Conservation (phyloP, 2,113 vertebrate species). For the Rhipidura dahli region DNA sequence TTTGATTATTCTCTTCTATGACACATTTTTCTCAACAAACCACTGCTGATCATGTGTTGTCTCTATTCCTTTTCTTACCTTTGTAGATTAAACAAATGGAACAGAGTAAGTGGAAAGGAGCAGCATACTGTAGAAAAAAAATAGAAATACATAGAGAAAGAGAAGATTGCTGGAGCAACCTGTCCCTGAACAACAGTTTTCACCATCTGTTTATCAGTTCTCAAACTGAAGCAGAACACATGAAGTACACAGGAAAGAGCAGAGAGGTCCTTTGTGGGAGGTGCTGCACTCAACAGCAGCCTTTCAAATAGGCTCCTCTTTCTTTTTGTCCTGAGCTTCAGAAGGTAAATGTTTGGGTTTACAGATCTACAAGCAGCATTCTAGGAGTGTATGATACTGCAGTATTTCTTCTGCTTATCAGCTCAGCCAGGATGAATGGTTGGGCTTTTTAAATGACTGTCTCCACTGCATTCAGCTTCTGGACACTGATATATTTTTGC, state of each 20-base stretch:
- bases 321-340: not conserved
- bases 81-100: not conserved
- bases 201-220: not conserved
- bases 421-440: not conserved
- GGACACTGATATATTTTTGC: not conserved
- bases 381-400: not conserved
- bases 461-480: not conserved
- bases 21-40: not conserved
- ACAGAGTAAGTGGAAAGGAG: not conserved
- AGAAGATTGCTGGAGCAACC: not conserved
- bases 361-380: not conserved
- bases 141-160: not conserved
- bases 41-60: not conserved
- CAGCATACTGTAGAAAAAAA: not conserved
- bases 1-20: not conserved
- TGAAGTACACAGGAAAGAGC: not conserved
- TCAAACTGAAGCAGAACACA: not conserved
- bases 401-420: not conserved
- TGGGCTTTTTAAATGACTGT: not conserved
- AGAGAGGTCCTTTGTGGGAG: not conserved
- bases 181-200: not conserved
- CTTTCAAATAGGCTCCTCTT: not conserved
- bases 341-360: not conserved
- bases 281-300: not conserved
- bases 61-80: not conserved